phyloP scores from a whole-genome alignment of 2,113 vertebrate species.

The Rana temporaria region DNA sequence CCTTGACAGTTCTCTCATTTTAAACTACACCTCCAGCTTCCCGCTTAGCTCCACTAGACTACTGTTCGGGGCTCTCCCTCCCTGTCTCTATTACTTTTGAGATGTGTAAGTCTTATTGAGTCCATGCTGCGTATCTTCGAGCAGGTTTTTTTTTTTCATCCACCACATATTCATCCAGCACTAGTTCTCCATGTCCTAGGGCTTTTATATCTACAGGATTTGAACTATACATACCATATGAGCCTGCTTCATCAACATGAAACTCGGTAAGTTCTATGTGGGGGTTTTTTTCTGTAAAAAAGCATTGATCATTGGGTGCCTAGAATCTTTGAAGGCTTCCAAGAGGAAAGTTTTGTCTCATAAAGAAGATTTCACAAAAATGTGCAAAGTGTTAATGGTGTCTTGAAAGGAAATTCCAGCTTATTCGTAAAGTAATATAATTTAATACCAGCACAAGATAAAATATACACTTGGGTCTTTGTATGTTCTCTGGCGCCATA shows the following conservation, averaged over 20 bases:
- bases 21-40: conserved; percentile 16
- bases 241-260: neutral
- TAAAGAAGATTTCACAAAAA: too few species aligned
- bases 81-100: conserved; percentile 34
- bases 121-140: conserved; percentile 39
- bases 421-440: too few species aligned
- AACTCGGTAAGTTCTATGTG: neutral
- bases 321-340: too few species aligned
- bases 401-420: too few species aligned
- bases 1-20: conserved; percentile 37
- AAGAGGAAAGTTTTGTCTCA: too few species aligned
- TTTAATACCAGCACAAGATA: too few species aligned
- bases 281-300: neutral
- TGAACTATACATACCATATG: conserved; percentile 1
- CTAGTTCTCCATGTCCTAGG: conserved; percentile 8
- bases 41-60: conserved; percentile 31
- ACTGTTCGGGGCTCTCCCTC: conserved; percentile 20
- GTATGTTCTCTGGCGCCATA: too few species aligned
- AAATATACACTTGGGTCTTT: too few species aligned
- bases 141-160: conserved; percentile 19
- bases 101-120: conserved; percentile 36
- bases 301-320: neutral
- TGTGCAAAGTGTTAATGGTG: too few species aligned
- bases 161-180: conserved; percentile 14
- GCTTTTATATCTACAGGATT: conserved; percentile 1